phyloP scores from a whole-genome alignment of 2,113 vertebrate genomes.

The Hassar affinis region DNA sequence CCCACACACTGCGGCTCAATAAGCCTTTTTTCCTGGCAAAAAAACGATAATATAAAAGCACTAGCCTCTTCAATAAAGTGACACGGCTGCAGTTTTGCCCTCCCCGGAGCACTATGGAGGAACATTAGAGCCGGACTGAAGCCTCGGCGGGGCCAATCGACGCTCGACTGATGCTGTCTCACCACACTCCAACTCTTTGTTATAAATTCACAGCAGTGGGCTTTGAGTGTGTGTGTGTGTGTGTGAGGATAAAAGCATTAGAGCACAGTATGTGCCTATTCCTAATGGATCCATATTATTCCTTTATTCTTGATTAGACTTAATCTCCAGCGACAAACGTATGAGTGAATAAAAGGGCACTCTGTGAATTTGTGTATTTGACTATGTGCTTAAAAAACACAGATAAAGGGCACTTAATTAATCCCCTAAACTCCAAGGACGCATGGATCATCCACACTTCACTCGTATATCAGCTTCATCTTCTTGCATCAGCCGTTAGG shows the following conservation, averaged over 20 bases:
- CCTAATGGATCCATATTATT: conserved; percentile 7
- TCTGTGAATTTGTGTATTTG: neutral
- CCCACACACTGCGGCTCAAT: conserved; percentile 20
- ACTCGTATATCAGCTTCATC: neutral
- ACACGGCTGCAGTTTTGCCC: conserved; percentile 43
- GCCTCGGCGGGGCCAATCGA: conserved; percentile 51
- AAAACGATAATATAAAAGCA: conserved; percentile 46
- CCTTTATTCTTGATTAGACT: conserved; percentile 8
- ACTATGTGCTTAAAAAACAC: neutral
- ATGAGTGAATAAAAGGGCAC: neutral
- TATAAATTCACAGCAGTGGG: conserved; percentile 29
- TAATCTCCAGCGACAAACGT: neutral
- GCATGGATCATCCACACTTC: neutral
- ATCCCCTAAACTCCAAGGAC: neutral
- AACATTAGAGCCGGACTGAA: conserved; percentile 52
- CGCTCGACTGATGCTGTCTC: conserved; percentile 47
- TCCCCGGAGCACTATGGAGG: conserved; percentile 48
- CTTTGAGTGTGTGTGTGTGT: conserved; percentile 49
- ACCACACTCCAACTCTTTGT: conserved; percentile 40
- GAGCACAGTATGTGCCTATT: conserved; percentile 10
- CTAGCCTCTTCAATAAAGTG: conserved; percentile 43
- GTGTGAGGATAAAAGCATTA: conserved; percentile 5
- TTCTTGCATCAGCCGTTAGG: neutral
- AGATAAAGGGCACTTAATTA: neutral
- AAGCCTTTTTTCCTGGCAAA: conserved; percentile 15